These are phyloP conservation scores for Melieria picta DNA, from an alignment of 2,888 invertebrate species.

Conservation along the genomic window DNA sequence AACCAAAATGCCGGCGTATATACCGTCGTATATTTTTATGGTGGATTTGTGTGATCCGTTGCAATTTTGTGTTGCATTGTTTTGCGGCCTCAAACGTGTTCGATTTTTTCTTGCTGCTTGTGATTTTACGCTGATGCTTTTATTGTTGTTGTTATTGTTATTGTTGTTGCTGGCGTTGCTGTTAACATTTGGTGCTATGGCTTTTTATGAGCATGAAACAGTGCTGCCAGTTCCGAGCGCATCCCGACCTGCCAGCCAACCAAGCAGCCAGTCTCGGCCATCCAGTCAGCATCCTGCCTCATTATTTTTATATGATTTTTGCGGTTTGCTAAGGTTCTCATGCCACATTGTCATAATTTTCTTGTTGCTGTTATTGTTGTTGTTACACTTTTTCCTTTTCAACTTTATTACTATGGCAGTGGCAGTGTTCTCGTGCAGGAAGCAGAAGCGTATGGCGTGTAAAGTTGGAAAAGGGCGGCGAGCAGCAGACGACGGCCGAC, in stretches of 20 bases:
- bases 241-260: constrained; percentile 16
- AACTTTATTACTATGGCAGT: background rate
- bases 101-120: constrained; percentile 13
- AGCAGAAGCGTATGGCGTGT: no score
- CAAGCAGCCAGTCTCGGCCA: constrained; percentile 9
- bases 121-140: background rate
- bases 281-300: constrained; percentile 51
- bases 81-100: constrained; percentile 30
- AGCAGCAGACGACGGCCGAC: background rate
- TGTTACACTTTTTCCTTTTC: constrained; percentile 1
- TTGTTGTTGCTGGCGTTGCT: constrained; percentile 4
- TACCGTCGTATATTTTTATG: constrained; percentile 50
- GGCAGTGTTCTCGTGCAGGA: background rate
- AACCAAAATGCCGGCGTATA: constrained; percentile 25
- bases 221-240: constrained; percentile 13
- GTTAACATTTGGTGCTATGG: constrained; percentile 9
- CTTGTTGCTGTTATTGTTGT: constrained; percentile 24
- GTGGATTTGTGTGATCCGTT: constrained; percentile 63
- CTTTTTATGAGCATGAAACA: constrained; percentile 13
- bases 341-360: constrained; percentile 41
- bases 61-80: constrained; percentile 52
- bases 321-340: constrained; percentile 54
- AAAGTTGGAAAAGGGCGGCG: no score
- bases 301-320: constrained; percentile 59
- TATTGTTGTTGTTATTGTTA: constrained; percentile 4